A percentile compares a stretch with the other conserved stretches of the same genome.
phyloP scores from a whole-genome alignment of 1,140 invertebrate species.

The Drosophila virilis region DNA sequence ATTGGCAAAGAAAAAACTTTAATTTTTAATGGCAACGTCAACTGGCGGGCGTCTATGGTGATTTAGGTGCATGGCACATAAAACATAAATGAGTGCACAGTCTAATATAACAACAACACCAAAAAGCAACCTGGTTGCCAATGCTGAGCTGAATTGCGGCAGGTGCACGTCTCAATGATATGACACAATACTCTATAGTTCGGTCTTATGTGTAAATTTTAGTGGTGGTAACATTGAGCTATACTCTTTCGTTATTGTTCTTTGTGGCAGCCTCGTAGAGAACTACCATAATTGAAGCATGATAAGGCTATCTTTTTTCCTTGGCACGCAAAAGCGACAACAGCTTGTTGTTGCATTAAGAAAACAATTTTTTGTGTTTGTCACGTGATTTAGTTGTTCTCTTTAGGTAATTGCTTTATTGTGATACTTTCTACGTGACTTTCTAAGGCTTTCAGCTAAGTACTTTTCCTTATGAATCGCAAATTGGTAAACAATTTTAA shows the following conservation, averaged over 20 bases:
- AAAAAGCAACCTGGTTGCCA: conserved; percentile 48
- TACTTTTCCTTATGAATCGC: too few relatives aligned
- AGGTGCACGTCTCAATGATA: conserved; percentile 39
- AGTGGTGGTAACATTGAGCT: not conserved
- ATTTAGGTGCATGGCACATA: conserved; percentile 75
- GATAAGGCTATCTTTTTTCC: conserved; percentile 45
- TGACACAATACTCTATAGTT: conserved; percentile 37
- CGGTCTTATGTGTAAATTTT: not conserved
- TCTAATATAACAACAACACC: conserved; percentile 25
- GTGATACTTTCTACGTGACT: too few relatives aligned
- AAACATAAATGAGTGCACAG: conserved; percentile 72
- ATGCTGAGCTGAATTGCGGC: conserved; percentile 36
- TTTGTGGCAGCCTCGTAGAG: conserved; percentile 62
- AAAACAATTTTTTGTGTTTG: too few relatives aligned
- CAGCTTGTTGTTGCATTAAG: too few relatives aligned
- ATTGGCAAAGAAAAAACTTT: conserved; percentile 69
- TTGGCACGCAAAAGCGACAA: conserved; percentile 25
- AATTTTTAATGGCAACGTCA: conserved; percentile 71
- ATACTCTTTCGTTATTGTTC: conserved; percentile 20
- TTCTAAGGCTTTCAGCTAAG: too few relatives aligned
- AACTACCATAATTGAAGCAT: conserved; percentile 8
- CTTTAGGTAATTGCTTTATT: too few relatives aligned
- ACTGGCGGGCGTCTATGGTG: conserved; percentile 34
- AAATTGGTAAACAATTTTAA: not conserved
- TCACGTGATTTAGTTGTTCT: too few relatives aligned